Conservation (phyloP, 2,797 vertebrate species). For the Ctenopoma multispine region DNA sequence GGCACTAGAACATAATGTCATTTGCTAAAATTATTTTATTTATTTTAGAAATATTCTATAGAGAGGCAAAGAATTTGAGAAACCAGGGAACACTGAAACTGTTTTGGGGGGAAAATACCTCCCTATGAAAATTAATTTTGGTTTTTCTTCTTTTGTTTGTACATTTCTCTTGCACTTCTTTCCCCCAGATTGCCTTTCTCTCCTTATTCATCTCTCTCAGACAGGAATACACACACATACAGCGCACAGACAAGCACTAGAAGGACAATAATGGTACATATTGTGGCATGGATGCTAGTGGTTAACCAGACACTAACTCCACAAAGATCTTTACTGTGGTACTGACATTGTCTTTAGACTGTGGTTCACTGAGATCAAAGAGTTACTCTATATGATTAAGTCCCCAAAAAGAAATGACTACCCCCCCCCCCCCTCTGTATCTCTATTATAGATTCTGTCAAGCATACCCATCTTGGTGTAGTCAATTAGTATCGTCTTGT, state of each 20-base stretch:
- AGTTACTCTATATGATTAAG: conserved; percentile 9
- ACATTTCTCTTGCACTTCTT: conserved; percentile 17
- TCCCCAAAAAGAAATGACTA: conserved; percentile 4
- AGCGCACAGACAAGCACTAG: conserved; percentile 1
- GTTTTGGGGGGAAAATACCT: conserved; percentile 16
- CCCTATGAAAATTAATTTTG: conserved; percentile 9
- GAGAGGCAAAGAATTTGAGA: conserved; percentile 1
- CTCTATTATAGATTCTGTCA: conserved; percentile 26
- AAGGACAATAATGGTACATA: conserved; percentile 29
- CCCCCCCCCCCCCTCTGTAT: neutral
- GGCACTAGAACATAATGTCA: neutral
- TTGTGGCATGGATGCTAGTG: conserved; percentile 42
- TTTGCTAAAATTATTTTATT: neutral
- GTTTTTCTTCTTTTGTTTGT: conserved; percentile 9
- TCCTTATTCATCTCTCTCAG: conserved; percentile 7
- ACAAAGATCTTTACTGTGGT: conserved; percentile 30
- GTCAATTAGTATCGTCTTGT: neutral
- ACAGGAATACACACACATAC: conserved; percentile 15
- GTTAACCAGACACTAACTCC: conserved; percentile 56
- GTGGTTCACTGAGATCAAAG: conserved; percentile 31
- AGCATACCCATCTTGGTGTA: neutral
- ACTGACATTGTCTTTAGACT: conserved; percentile 33
- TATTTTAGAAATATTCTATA: neutral
- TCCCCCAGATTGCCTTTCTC: conserved; percentile 11
- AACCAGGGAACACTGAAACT: conserved; percentile 9